These are phyloP conservation scores for Tokudaia muenninki DNA, from an alignment of 2,797 vertebrate genomes.

Conservation along the genomic window DNA sequence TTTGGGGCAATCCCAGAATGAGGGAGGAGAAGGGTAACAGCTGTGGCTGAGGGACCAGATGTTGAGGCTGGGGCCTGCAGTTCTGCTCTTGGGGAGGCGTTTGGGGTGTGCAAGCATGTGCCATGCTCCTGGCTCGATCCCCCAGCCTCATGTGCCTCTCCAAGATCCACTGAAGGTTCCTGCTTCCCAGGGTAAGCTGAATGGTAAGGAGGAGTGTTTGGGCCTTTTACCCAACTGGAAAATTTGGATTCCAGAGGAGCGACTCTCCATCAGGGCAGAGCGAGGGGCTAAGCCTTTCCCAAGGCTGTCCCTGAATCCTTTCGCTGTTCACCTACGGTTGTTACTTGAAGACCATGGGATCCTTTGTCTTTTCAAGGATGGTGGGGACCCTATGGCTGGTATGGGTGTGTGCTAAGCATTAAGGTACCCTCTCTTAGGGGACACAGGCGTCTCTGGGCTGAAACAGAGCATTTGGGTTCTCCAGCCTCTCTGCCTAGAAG, in stretches of 20 bases:
- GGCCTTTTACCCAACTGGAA: constrained; percentile 13
- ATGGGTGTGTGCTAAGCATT: not conserved
- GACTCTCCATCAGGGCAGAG: not conserved
- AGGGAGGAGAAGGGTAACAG: constrained; percentile 7
- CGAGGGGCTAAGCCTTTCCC: not conserved
- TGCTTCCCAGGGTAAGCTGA: not conserved
- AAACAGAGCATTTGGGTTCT: not conserved
- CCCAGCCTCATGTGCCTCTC: not conserved
- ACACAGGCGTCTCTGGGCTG: not conserved
- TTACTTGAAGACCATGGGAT: not conserved
- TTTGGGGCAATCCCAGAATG: constrained; percentile 62
- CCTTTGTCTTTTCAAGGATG: constrained; percentile 6
- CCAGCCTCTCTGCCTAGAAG: not conserved
- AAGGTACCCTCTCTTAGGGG: not conserved
- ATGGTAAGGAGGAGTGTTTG: not conserved
- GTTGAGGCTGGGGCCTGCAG: constrained; percentile 1
- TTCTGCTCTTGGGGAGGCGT: constrained; percentile 14
- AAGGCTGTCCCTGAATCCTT: not conserved
- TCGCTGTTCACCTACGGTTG: not conserved
- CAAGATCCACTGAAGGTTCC: not conserved
- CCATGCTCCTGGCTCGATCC: not conserved
- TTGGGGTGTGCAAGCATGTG: not conserved
- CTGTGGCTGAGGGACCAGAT: constrained; percentile 64
- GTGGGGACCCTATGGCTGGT: not conserved
- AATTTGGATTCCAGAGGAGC: constrained; percentile 1